Conservation (phyloP, 37 sponge, comb jelly and placozoan species). For the Lycopodina hypogea region DNA sequence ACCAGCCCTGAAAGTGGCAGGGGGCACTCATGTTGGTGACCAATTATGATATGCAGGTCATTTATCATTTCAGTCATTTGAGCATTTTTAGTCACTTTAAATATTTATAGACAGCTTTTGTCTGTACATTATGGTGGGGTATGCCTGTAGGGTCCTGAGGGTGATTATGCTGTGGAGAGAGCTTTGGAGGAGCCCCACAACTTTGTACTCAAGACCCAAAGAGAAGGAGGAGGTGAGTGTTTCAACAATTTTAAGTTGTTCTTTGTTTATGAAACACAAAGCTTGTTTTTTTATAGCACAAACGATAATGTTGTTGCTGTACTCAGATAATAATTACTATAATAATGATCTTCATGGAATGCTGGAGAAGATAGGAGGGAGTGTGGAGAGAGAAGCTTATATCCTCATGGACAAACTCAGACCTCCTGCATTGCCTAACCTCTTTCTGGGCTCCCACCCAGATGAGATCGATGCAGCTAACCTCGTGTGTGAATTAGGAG, state of each 20-base stretch:
- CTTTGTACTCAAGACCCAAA: slow-evolving; percentile 73
- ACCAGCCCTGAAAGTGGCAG: too few relatives aligned
- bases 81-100: too few relatives aligned
- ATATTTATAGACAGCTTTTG: too few relatives aligned
- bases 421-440: slow-evolving; percentile 8
- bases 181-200: slow-evolving; percentile 43
- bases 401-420: slow-evolving; percentile 61
- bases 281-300: too few relatives aligned
- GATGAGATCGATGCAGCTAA: not conserved
- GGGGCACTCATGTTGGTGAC: too few relatives aligned
- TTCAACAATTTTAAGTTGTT: too few relatives aligned
- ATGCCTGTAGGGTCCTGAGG: slow-evolving; percentile 55
- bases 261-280: too few relatives aligned
- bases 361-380: slow-evolving; percentile 9
- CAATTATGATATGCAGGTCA: too few relatives aligned
- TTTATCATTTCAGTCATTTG: too few relatives aligned
- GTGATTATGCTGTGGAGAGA: too few relatives aligned
- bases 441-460: not conserved
- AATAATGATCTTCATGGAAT: slow-evolving; percentile 28
- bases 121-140: too few relatives aligned
- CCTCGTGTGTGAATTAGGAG: slow-evolving; percentile 50
- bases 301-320: not conserved
- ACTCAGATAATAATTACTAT: slow-evolving; percentile 58
- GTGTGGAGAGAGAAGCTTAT: slow-evolving; percentile 20
- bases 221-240: slow-evolving; percentile 71